These are phyloP conservation scores for Ormia ochracea DNA, from an alignment of 2,888 invertebrate species.

Conservation along the genomic window DNA sequence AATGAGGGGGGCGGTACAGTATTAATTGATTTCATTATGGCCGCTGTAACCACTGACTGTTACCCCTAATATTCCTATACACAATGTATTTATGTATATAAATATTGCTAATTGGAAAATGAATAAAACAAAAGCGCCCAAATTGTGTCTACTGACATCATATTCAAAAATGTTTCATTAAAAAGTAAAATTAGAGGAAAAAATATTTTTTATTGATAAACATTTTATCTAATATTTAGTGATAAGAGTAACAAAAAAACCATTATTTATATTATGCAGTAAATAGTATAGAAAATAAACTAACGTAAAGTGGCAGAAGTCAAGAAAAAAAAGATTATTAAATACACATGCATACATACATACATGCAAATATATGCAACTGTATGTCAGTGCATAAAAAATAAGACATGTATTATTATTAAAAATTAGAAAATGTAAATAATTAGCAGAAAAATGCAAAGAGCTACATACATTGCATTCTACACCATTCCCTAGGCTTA, in stretches of 20 bases:
- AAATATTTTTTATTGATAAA: slow-evolving; percentile 36
- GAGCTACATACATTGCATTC: too few relatives aligned
- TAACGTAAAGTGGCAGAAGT: slow-evolving; percentile 5
- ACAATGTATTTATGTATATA: too few relatives aligned
- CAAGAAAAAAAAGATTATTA: neutral
- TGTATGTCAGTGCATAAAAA: too few relatives aligned
- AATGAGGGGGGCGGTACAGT: too few relatives aligned
- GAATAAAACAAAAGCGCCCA: neutral
- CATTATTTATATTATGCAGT: neutral
- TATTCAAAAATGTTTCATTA: neutral
- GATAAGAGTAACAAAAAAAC: slow-evolving; percentile 36
- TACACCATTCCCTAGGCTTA: too few relatives aligned
- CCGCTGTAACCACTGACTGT: too few relatives aligned
- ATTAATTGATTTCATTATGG: too few relatives aligned
- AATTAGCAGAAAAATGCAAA: too few relatives aligned
- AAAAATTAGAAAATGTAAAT: too few relatives aligned
- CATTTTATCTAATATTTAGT: slow-evolving; percentile 36
- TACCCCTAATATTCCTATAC: too few relatives aligned
- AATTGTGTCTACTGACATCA: neutral
- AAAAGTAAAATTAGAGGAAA: neutral
- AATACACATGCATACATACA: neutral
- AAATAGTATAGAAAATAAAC: neutral
- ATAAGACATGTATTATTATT: too few relatives aligned
- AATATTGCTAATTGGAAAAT: neutral
- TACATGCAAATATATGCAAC: neutral